Evolutionary conservation across 2,888 invertebrate species (phyloP), one percentile per base, ranked within the genome.

Genomic region (Endotricha flammealis): DNA sequence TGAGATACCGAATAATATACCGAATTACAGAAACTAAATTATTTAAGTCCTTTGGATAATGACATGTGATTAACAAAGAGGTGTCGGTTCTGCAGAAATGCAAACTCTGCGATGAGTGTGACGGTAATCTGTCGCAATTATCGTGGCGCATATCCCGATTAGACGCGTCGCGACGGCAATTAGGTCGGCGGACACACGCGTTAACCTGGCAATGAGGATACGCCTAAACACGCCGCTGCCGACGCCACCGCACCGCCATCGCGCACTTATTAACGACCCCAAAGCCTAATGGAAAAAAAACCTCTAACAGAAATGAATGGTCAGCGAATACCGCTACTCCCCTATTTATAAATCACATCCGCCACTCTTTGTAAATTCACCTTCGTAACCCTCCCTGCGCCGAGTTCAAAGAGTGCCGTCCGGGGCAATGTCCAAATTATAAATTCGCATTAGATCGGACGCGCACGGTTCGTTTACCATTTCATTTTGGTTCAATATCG

Each of bases 391-490:
- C 68, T 66, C 69, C 75, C 76, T 70, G 69, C 64, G 60, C 57
- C 31, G 58, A 77, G 81, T 83, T 85, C 85, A 85, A 86, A 86
- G 83, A 83, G 80, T 64, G 59, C 73, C 71, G 69, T 53, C 53
- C 71, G 73, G 78, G 78, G 81, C 82, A 72, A 85, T 76, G 85
- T 82, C 83, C 86, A 83, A 86, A 86, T 86, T 86, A 86, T 86
- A 85, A 86, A 86, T 86, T 85, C 86, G 83, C 85, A 85, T 85
- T 85, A 86, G 85, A 85, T 83, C 83, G 85, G 83, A 85, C 85
- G 82, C 82, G 80, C 79, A 83, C 79, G 86, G 82, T 86, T 86
- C 86, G 85, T 85, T 86, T 86, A 83, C 83, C 82, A 77, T 86
- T 86, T 85, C 85, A 85, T 85, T 85, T 86, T 75, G 79, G 83